Percentiles rank a stretch among this genome's conserved stretches.
phyloP scores from a whole-genome alignment of 2,888 invertebrate genomes.

The Pollenia labialis region DNA sequence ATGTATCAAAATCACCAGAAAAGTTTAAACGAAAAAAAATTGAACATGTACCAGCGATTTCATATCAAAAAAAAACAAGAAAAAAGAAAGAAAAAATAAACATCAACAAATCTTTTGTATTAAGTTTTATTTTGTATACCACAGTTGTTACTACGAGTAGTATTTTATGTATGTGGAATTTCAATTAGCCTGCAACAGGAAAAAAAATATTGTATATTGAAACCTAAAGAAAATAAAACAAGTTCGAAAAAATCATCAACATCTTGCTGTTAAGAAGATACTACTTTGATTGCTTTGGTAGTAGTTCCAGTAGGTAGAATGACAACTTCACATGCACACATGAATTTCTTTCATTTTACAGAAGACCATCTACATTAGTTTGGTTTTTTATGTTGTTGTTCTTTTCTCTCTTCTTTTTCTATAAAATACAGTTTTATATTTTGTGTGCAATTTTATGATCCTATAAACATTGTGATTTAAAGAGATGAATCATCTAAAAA shows the following conservation, averaged over 20 bases:
- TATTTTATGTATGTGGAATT: slow-evolving; percentile 68
- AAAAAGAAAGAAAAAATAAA: slow-evolving; percentile 38
- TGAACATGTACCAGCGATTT: slow-evolving; percentile 69
- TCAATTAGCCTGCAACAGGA: slow-evolving; percentile 66
- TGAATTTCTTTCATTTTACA: slow-evolving; percentile 35
- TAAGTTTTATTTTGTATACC: slow-evolving; percentile 8
- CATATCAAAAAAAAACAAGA: slow-evolving; percentile 54
- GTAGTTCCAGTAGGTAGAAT: slow-evolving; percentile 51
- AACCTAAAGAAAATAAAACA: slow-evolving; percentile 53
- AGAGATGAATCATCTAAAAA: slow-evolving; percentile 56
- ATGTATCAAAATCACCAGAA: slow-evolving; percentile 72
- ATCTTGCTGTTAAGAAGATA: slow-evolving; percentile 13
- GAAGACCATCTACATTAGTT: slow-evolving; percentile 43
- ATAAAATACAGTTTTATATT: slow-evolving; percentile 41
- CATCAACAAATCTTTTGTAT: slow-evolving; percentile 28
- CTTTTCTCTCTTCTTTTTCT: slow-evolving; percentile 9
- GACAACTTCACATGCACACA: slow-evolving; percentile 54
- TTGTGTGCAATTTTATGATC: slow-evolving; percentile 46
- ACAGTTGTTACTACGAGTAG: slow-evolving; percentile 41
- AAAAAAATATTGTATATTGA: neutral
- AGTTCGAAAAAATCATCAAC: slow-evolving; percentile 53
- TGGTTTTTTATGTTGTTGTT: slow-evolving; percentile 26
- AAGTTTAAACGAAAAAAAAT: slow-evolving; percentile 64
- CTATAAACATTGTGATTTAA: slow-evolving; percentile 36
- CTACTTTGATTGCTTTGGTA: neutral